Base-by-base conservation (phyloP, 2,888 invertebrate species). In the Oasisia sp. region DNA sequence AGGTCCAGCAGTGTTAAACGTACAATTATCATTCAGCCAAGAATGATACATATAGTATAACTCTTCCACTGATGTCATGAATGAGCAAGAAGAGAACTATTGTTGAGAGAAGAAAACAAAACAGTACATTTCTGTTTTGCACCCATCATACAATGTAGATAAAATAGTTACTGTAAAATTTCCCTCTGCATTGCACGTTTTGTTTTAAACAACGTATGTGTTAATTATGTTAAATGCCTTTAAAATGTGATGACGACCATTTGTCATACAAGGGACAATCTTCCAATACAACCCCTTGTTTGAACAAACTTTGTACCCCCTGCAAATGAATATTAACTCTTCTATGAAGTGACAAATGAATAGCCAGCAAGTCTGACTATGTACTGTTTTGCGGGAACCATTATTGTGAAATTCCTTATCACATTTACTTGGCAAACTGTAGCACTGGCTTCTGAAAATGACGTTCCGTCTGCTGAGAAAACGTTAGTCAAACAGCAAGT, bases 401-500 rank as follows among this genome's bases (percentile, higher is more conserved):
- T 27, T 74, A 74, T 74, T 19, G 3, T 74, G n/a, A 14, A 74
- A 27, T 19, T 74, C 27, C 27, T 74, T 74, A 27, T 14, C 74
- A 74, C 74, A 74, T 74, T 74, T 74, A 74, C 74, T 74, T 74
- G 19, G 74, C 74, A 74, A 74, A 74, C 74, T 74, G 19, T 27
- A 74, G 74, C 19, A 19, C 19, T 74, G n/a, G 19, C 14, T 74
- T 74, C 74, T 74, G 74, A 74, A 19, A 74, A 74, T 19, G 19
- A 74, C 27, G 50, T 74, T 19, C 27, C 4, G 74, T 5, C 74
- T 27, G 27, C 7, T 74, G n/a, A 74, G 74, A 74, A 74, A 74
- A 74, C 1, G 44, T 45, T 93, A 91, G 7, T 93, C 94, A 97
- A 99, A 99, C 93, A 99, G 97, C 93, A 99, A 97, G 97, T 99